Conservation (phyloP, 2,797 vertebrate genomes). For the Tinamus major region DNA sequence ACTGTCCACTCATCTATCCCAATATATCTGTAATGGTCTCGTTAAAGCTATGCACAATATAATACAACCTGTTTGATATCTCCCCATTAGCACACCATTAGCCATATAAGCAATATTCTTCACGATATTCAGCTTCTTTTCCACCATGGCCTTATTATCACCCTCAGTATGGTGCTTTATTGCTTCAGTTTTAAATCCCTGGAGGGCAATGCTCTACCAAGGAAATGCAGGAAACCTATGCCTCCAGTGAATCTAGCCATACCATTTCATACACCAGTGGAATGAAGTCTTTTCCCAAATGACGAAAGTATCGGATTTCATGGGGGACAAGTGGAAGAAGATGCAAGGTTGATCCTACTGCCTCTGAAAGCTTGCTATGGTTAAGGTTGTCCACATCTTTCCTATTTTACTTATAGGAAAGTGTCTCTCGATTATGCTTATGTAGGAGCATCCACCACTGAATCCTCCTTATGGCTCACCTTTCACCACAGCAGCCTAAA, state of each 20-base stretch:
- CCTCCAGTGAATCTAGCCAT: background rate
- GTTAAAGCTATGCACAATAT: background rate
- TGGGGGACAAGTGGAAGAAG: background rate
- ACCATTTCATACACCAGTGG: background rate
- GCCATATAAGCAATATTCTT: too few relatives aligned
- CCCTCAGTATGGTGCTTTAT: background rate
- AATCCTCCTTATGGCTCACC: background rate
- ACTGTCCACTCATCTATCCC: too few relatives aligned
- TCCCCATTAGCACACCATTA: accelerated
- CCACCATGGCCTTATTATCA: background rate
- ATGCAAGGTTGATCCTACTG: background rate
- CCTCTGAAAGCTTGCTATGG: background rate
- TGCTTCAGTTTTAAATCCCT: background rate
- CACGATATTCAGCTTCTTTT: background rate
- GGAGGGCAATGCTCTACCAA: background rate
- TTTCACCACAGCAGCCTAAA: background rate
- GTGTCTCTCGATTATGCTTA: accelerated
- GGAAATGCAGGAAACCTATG: accelerated
- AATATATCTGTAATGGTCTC: background rate
- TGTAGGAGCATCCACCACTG: background rate
- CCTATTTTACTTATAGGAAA: background rate
- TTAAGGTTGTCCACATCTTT: background rate
- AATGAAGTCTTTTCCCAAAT: background rate
- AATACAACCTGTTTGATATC: background rate
- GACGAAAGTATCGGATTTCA: background rate